Conservation (phyloP, 2,113 vertebrate species). For the Oncorhynchus keta region DNA sequence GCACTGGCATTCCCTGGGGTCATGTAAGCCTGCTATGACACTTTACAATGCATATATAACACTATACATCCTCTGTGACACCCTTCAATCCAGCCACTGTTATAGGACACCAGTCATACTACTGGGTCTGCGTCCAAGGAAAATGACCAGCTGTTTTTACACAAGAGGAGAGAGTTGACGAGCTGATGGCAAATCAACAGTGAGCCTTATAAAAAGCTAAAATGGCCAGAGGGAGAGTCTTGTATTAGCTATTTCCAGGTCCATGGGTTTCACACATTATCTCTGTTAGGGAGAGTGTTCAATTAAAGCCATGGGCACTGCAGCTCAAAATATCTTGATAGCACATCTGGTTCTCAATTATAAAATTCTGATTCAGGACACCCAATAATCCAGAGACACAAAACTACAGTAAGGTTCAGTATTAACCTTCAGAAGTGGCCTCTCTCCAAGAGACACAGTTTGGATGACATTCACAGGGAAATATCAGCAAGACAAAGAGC, state of each 20-base stretch:
- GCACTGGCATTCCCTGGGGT: not conserved
- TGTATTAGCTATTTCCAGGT: not conserved
- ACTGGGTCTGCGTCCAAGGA: not conserved
- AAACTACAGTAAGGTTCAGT: too few relatives aligned
- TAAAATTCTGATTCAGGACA: not conserved
- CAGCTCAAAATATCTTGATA: not conserved
- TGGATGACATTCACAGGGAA: not conserved
- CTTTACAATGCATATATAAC: not conserved
- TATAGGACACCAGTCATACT: not conserved
- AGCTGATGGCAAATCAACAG: not conserved
- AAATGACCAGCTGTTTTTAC: not conserved
- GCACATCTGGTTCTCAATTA: not conserved
- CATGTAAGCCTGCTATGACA: not conserved
- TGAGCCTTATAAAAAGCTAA: not conserved
- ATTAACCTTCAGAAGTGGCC: not conserved
- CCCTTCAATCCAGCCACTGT: not conserved
- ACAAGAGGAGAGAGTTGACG: not conserved
- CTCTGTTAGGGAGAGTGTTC: not conserved
- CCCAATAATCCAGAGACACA: not conserved
- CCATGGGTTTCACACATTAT: not conserved
- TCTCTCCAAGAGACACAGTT: not conserved
- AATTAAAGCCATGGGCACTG: not conserved
- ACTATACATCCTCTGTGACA: too few relatives aligned
- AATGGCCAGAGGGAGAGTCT: too few relatives aligned
- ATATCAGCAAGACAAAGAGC: conserved; percentile 47